Percentiles rank a stretch among this genome's conserved stretches.
Conservation (phyloP, 92 coral and sea anemone species). For the Anthopleura xanthogrammica region DNA sequence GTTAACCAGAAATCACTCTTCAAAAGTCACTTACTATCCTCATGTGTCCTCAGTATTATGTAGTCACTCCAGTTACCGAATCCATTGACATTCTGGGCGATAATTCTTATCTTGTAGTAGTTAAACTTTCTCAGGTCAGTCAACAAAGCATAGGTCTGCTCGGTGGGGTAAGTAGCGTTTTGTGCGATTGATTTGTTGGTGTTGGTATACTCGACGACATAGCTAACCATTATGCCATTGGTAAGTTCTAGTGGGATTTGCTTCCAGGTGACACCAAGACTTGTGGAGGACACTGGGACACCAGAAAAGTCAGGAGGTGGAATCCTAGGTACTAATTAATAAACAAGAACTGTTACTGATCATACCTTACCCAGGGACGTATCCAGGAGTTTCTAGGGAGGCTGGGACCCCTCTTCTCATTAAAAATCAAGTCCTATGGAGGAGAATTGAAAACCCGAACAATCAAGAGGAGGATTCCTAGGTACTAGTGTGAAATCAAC, state of each 20-base stretch:
- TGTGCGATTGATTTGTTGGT: slow-evolving; percentile 31
- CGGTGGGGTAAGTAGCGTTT: slow-evolving; percentile 28
- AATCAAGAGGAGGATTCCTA: no score
- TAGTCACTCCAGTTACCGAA: slow-evolving; percentile 45
- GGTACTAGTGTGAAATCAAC: no score
- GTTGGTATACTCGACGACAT: slow-evolving; percentile 39
- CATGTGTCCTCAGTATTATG: slow-evolving; percentile 50
- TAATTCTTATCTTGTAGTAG: slow-evolving; percentile 54
- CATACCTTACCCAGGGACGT: no score
- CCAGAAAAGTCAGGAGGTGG: slow-evolving; percentile 44
- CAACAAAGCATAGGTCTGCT: not conserved
- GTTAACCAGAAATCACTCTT: no score
- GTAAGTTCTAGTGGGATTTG: slow-evolving; percentile 42
- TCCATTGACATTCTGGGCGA: slow-evolving; percentile 60
- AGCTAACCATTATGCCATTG: slow-evolving; percentile 64
- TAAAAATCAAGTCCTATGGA: no score
- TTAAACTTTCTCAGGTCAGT: slow-evolving; percentile 54
- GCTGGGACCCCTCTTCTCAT: no score
- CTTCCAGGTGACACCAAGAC: slow-evolving; percentile 51
- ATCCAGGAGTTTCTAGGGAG: no score
- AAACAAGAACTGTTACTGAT: not conserved
- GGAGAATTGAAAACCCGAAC: no score
- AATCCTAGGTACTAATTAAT: slow-evolving; percentile 44
- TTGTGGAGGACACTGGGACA: slow-evolving; percentile 43
- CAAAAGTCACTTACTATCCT: slow-evolving; percentile 57